A percentile compares a stretch with the other conserved stretches of the same genome.
Conservation (phyloP, 1,140 invertebrate species). For the Psix sp. region DNA sequence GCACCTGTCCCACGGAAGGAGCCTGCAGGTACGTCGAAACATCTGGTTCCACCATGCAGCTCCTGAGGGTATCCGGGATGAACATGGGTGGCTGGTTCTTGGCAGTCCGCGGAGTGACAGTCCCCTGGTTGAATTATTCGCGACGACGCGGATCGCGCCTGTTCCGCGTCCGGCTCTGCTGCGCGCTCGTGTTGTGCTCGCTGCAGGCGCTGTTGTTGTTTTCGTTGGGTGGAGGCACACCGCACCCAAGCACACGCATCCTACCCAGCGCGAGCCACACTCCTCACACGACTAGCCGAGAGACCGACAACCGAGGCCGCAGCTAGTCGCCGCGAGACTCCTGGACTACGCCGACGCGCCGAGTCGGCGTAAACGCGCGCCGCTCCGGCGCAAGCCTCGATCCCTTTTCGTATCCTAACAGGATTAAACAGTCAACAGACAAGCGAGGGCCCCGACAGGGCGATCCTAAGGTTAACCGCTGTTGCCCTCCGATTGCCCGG, state of each 20-base stretch:
- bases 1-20: slow-evolving; percentile 88
- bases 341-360: slow-evolving; percentile 72
- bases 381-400: slow-evolving; percentile 63
- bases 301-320: slow-evolving; percentile 8
- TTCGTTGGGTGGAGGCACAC: slow-evolving; percentile 69
- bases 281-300: slow-evolving; percentile 66
- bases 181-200: slow-evolving; percentile 23
- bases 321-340: slow-evolving; percentile 53
- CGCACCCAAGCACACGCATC: slow-evolving; percentile 77
- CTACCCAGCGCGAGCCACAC: slow-evolving; percentile 74
- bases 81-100: slow-evolving; percentile 87
- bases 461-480: too few species aligned
- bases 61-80: slow-evolving; percentile 86
- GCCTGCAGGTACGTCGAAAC: slow-evolving; percentile 88
- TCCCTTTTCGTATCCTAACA: too few species aligned
- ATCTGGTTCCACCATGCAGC: slow-evolving; percentile 91
- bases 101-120: too few species aligned
- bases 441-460: too few species aligned
- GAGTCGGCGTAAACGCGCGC: slow-evolving; percentile 67
- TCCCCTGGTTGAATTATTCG: too few species aligned
- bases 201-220: slow-evolving; percentile 26
- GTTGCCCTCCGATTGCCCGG: too few species aligned
- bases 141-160: slow-evolving; percentile 10
- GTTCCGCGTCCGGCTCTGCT: slow-evolving; percentile 36
- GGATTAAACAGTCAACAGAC: too few species aligned